phyloP scores from a whole-genome alignment of 2,113 vertebrate genomes.

The Amazona guildingii region DNA sequence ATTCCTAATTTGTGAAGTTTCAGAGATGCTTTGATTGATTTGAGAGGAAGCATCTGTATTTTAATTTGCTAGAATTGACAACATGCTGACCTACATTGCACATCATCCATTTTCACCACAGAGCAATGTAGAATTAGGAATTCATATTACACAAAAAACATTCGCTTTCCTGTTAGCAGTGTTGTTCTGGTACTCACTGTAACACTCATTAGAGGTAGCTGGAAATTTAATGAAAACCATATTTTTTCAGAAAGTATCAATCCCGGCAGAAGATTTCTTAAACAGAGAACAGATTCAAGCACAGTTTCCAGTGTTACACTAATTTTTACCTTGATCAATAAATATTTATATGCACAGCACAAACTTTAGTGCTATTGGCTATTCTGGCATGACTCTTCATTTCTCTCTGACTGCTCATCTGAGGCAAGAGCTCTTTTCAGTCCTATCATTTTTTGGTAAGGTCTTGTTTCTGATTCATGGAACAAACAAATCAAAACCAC shows the following conservation, averaged over 20 bases:
- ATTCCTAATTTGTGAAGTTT: neutral
- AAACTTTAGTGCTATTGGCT: neutral
- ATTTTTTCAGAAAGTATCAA: neutral
- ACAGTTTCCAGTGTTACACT: neutral
- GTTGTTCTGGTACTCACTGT: neutral
- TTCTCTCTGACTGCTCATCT: neutral
- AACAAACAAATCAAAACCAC: neutral
- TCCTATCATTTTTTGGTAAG: neutral
- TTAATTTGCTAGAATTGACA: neutral
- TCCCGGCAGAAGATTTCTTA: neutral
- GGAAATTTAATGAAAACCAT: neutral
- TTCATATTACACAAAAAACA: neutral
- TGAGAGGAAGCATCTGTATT: neutral
- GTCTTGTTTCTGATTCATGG: neutral
- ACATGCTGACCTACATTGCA: neutral
- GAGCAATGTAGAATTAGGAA: neutral
- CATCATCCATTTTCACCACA: neutral
- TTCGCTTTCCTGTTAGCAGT: neutral
- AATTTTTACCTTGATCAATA: neutral
- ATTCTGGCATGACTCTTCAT: neutral
- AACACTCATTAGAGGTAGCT: neutral
- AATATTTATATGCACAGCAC: neutral
- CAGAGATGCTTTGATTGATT: neutral
- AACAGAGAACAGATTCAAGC: neutral
- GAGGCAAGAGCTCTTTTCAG: neutral